Percentiles rank a stretch among this genome's conserved stretches.
These are phyloP conservation scores for Goniozus legneri DNA, from an alignment of 1,140 invertebrate genomes.

Conservation along the genomic window DNA sequence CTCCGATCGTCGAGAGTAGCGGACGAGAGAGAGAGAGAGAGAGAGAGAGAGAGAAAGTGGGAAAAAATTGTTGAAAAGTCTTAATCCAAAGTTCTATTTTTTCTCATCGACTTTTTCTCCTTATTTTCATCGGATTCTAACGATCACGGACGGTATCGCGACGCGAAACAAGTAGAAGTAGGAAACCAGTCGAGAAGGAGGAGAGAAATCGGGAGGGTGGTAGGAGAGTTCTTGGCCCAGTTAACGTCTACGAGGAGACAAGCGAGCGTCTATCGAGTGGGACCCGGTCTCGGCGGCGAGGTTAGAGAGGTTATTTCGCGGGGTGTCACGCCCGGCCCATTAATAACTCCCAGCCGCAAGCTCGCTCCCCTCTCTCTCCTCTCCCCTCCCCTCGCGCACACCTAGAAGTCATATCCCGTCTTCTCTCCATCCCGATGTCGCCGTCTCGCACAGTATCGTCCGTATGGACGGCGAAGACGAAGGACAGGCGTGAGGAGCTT, in stretches of 20 bases:
- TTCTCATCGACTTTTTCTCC: no score
- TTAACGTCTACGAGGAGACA: constrained; percentile 34
- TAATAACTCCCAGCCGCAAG: constrained; percentile 42
- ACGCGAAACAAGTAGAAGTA: neutral
- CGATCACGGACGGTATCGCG: neutral
- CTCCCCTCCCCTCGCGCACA: constrained; percentile 2
- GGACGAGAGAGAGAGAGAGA: no score
- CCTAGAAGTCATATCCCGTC: neutral
- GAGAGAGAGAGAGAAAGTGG: no score
- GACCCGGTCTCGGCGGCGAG: constrained; percentile 7
- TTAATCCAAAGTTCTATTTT: no score
- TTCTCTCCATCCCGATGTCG: constrained; percentile 10
- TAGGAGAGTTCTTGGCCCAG: constrained; percentile 30
- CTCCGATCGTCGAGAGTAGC: no score
- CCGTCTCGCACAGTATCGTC: neutral
- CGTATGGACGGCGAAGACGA: constrained; percentile 5
- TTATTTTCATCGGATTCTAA: no score
- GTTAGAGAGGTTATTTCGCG: constrained; percentile 37
- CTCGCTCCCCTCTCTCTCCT: constrained; percentile 17
- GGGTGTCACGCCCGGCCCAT: constrained; percentile 43
- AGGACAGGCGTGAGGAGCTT: constrained; percentile 45
- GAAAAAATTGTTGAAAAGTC: no score
- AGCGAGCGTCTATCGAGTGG: constrained; percentile 21
- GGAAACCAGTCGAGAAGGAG: constrained; percentile 1
- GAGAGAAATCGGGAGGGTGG: neutral